phyloP scores from a whole-genome alignment of 2,113 vertebrate species.

The Siphamia tubifer region DNA sequence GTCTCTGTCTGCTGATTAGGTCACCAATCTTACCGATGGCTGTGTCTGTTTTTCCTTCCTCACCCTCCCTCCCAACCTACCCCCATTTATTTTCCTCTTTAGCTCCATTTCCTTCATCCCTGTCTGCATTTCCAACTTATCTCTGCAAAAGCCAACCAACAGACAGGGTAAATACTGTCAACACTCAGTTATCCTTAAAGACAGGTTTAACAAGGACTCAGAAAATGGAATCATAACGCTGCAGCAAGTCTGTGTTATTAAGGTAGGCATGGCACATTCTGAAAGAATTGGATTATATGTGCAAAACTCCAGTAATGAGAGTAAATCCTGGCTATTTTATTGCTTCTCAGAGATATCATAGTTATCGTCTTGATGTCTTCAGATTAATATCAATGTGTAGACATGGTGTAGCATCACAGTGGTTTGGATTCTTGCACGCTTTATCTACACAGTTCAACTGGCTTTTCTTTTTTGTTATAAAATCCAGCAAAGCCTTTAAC shows the following conservation, averaged over 20 bases:
- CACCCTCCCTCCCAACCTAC: not conserved
- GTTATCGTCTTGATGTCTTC: slow-evolving; percentile 31
- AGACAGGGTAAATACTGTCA: slow-evolving; percentile 34
- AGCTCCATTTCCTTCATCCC: not conserved
- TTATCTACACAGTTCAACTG: slow-evolving; percentile 45
- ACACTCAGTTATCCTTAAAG: slow-evolving; percentile 8
- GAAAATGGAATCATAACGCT: not conserved
- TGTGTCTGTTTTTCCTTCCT: not conserved
- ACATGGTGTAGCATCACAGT: slow-evolving; percentile 15
- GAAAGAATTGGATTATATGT: slow-evolving; percentile 27
- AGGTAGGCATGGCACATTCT: slow-evolving; percentile 51
- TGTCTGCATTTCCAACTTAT: slow-evolving; percentile 2
- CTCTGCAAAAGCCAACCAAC: slow-evolving; percentile 2
- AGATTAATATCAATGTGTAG: slow-evolving; percentile 56
- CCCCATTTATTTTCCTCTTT: not conserved
- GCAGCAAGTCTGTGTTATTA: slow-evolving; percentile 3
- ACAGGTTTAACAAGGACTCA: slow-evolving; percentile 6
- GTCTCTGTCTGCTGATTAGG: slow-evolving; percentile 36
- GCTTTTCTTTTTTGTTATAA: slow-evolving; percentile 31
- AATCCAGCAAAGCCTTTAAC: slow-evolving; percentile 26
- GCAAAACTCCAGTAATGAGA: slow-evolving; percentile 36
- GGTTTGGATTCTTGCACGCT: slow-evolving; percentile 55
- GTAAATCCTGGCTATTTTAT: slow-evolving; percentile 20
- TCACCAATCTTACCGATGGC: slow-evolving; percentile 25
- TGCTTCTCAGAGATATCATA: slow-evolving; percentile 38